phyloP scores from a whole-genome alignment of 2,113 vertebrate species.

The Mystacornis crossleyi region DNA sequence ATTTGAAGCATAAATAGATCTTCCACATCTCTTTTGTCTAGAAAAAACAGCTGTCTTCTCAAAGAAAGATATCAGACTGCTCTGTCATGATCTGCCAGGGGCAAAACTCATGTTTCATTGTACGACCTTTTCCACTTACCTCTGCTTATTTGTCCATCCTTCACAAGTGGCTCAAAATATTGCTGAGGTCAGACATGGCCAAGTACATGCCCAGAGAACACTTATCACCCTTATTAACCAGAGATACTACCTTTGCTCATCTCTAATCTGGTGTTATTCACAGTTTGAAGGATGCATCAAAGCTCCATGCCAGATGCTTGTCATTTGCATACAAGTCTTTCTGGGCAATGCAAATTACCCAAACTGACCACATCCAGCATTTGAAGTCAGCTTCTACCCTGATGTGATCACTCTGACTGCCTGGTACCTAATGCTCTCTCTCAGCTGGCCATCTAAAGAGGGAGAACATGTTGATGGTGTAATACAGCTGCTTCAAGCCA shows the following conservation, averaged over 20 bases:
- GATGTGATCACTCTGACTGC: neutral
- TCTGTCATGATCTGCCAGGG: neutral
- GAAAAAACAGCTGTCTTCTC: neutral
- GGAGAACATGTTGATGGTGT: neutral
- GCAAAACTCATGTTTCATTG: neutral
- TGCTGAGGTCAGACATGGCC: neutral
- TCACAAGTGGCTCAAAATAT: neutral
- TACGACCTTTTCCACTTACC: neutral
- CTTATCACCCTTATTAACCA: neutral
- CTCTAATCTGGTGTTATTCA: neutral
- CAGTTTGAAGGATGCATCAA: neutral
- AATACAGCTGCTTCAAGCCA: neutral
- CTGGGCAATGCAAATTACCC: neutral
- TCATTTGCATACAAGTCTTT: neutral
- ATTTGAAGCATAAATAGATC: neutral
- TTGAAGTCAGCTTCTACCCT: neutral
- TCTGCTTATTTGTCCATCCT: constrained; percentile 5
- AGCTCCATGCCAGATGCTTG: neutral
- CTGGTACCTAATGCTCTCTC: neutral
- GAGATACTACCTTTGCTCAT: neutral
- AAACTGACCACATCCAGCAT: neutral
- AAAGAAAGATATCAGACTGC: neutral
- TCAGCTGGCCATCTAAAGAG: neutral
- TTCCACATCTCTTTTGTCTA: neutral
- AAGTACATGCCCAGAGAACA: neutral